These are phyloP conservation scores for Yponomeuta malinellus DNA, from an alignment of 2,888 invertebrate species.

Conservation along the genomic window DNA sequence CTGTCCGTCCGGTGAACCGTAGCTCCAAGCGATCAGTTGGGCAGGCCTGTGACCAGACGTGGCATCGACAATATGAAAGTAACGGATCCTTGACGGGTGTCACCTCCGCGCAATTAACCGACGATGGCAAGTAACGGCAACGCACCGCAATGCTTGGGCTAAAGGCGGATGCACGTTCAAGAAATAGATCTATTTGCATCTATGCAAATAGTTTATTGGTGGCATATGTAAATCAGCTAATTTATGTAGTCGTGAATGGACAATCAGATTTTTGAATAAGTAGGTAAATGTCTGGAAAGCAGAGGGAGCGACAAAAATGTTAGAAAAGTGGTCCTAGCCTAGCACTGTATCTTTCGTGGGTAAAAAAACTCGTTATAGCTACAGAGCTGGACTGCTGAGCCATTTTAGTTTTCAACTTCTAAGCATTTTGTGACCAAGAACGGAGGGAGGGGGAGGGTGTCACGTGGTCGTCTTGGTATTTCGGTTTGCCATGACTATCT, in stretches of 20 bases:
- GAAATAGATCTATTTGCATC: not conserved
- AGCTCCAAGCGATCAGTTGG: not conserved
- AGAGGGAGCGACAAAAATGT: no score
- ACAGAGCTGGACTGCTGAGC: no score
- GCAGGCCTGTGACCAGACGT: not conserved
- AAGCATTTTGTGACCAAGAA: no score
- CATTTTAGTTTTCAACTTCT: no score
- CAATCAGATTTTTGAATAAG: not conserved
- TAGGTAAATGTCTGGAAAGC: no score
- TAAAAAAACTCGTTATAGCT: no score
- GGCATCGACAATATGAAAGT: not conserved
- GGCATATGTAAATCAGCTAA: not conserved
- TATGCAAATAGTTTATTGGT: not conserved
- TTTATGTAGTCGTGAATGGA: not conserved
- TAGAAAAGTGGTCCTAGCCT: no score
- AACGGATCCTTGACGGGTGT: not conserved
- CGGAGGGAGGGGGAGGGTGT: no score
- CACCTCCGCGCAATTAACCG: not conserved
- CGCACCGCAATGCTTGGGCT: not conserved
- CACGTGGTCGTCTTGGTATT: no score
- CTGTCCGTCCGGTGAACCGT: not conserved
- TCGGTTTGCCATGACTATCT: no score
- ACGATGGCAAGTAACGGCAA: not conserved
- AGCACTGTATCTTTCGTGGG: no score
- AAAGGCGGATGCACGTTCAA: not conserved